phyloP scores from a whole-genome alignment of 2,797 vertebrate species.

The Spinus pinus region DNA sequence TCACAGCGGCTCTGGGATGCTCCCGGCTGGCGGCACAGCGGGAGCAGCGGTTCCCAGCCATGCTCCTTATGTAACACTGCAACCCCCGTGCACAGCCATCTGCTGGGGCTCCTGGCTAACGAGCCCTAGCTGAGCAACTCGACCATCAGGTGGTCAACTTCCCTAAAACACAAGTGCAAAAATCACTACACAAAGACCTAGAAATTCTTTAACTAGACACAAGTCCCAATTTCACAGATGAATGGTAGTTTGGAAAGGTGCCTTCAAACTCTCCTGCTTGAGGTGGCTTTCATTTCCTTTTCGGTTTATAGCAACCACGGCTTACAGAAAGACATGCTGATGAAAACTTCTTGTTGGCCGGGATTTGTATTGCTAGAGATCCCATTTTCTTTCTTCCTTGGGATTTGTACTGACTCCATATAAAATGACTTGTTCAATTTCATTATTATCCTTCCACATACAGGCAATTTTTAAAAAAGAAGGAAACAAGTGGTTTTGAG shows the following conservation, averaged over 20 bases:
- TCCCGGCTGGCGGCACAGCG: accelerated
- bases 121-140: accelerated
- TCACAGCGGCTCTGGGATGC: background rate
- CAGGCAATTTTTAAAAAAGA: background rate
- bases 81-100: background rate
- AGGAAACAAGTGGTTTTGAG: background rate
- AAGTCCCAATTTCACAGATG: background rate
- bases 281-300: background rate
- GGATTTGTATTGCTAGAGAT: background rate
- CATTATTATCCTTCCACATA: background rate
- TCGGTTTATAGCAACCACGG: background rate
- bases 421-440: background rate
- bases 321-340: background rate
- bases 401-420: background rate
- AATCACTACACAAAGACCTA: background rate
- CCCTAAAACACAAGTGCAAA: background rate
- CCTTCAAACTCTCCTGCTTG: background rate
- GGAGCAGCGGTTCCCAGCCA: background rate
- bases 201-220: background rate
- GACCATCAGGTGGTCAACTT: background rate
- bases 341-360: background rate
- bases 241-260: background rate
- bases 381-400: background rate
- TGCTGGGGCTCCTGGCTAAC: background rate
- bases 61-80: background rate